Evolutionary conservation across 2,888 invertebrate genomes (phyloP).

Genomic region (Lutraria lutraria): DNA sequence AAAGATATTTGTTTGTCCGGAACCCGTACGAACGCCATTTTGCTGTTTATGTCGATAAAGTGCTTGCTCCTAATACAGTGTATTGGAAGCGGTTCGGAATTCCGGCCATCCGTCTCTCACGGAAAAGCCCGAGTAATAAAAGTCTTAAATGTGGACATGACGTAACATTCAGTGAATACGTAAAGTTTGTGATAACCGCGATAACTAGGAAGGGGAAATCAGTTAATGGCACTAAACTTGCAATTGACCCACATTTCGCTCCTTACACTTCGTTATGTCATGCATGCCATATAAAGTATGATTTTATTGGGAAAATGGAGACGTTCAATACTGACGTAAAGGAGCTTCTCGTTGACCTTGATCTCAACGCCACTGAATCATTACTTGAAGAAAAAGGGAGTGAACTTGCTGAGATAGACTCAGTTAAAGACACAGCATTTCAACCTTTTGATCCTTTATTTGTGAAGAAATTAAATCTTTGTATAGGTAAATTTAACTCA

Average conservation of each 20-base stretch:
- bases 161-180: slow-evolving; percentile 33
- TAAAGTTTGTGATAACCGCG: not conserved
- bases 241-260: slow-evolving; percentile 54
- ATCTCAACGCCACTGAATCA: not conserved
- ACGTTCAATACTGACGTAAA: slow-evolving; percentile 50
- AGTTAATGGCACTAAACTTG: not conserved
- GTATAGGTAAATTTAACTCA: not conserved
- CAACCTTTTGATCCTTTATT: slow-evolving; percentile 36
- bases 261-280: slow-evolving; percentile 50
- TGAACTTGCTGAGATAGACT: not conserved
- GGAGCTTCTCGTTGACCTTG: slow-evolving; percentile 39
- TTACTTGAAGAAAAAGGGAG: not conserved
- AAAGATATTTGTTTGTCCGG: slow-evolving; percentile 57
- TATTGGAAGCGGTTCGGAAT: slow-evolving; percentile 56
- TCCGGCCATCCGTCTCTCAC: slow-evolving; percentile 9
- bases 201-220: not conserved
- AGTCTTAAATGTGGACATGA: slow-evolving; percentile 41
- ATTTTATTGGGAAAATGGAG: slow-evolving; percentile 68
- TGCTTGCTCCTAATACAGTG: slow-evolving; percentile 66
- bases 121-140: not conserved
- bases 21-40: slow-evolving; percentile 66
- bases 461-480: not conserved
- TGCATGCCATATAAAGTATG: slow-evolving; percentile 58
- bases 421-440: slow-evolving; percentile 33
- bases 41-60: slow-evolving; percentile 68